Base-by-base conservation (phyloP, 1,140 invertebrate genomes). In the Penaeus indicus region DNA sequence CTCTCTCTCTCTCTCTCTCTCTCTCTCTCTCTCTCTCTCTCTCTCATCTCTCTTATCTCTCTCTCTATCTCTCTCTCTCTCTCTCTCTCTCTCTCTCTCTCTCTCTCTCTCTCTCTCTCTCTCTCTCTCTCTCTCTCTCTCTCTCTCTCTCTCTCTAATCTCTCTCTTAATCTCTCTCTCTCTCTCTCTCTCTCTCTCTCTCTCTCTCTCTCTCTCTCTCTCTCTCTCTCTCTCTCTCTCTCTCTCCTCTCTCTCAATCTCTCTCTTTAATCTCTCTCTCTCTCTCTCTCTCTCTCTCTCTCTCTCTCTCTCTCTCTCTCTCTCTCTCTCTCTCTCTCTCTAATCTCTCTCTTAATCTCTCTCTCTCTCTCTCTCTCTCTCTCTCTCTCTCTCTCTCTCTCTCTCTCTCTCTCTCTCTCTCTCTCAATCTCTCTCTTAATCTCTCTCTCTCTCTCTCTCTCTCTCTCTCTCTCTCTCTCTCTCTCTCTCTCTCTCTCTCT, bases 291-390 rank as follows among this genome's bases (percentile, higher is more conserved):
- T 32, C 32, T 32, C 32, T 67, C 63, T 67, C 63, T 67, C 63
- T 67, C 63, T 67, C 63, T 67, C 63, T 67, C 63, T 67, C 63
- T 67, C 63, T 67, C 63, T 67, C n/a, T n/a, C n/a, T n/a, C n/a
- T n/a, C n/a, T n/a, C n/a, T n/a, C n/a, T n/a, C n/a, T n/a, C n/a
- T n/a, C n/a, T n/a, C n/a, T n/a, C n/a, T n/a, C n/a, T n/a, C n/a
- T n/a, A n/a, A n/a, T n/a, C n/a, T n/a, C n/a, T n/a, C n/a, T n/a
- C n/a, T n/a, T n/a, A n/a, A n/a, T n/a, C n/a, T n/a, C n/a, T n/a
- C n/a, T n/a, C 63, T 64, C 63, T 64, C 63, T 67, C 63, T 67
- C 63, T 67, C 63, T 67, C 63, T 67, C 63, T 67, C 63, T 67
- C 63, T 64, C 63, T 64, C 63, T 64, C 63, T 64, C 63, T 64